Base-by-base conservation (phyloP, 2,113 vertebrate genomes). In the Struthio camelus region DNA sequence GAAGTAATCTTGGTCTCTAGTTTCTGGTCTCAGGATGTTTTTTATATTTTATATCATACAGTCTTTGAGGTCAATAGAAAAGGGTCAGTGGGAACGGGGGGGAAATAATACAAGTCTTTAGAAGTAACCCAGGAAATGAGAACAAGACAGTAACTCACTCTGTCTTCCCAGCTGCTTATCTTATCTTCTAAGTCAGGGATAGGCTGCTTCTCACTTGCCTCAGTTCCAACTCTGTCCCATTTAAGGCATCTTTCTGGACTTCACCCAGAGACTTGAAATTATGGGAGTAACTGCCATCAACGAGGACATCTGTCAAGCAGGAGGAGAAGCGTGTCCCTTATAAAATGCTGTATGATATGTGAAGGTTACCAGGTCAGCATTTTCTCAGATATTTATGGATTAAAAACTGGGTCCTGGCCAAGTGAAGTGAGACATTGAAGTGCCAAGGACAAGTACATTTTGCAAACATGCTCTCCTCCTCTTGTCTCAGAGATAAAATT, bases 321-420 rank as follows among this genome's bases (percentile, higher is more conserved):
- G 51, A 53, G 51, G 78, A 91, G 81, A 22, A 95, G 85, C 4
- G 3, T 64, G 86, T 58, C 80, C 67, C 93, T 97, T 83, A 85
- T 84, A 87, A 94, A 97, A 93, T 66, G 66, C 34, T 66, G 25
- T 53, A 50, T 96, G 80, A 77, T 81, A 93, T 36, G 65, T 54
- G 73, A 90, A 92, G 94, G 92, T 96, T 97, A 97, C 28, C 30
- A 83, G 92, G 87, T 96, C 90, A 81, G 78, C 85, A 85, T 89
- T 90, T 96, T 71, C 86, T 95, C 90, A 93, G 83, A 66, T 94
- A 92, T 96, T 97, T 97, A 83, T 85, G 90, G 88, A 97, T 97
- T 96, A 96, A 93, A 86, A 90, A 92, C 66, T 75, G 71, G 93
- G 73, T 70, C n/a, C 10, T 80, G 65, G 84, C 72, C 77, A 95